These are phyloP conservation scores for Xenus cinereus DNA, from an alignment of 2,113 vertebrate genomes.

Conservation along the genomic window DNA sequence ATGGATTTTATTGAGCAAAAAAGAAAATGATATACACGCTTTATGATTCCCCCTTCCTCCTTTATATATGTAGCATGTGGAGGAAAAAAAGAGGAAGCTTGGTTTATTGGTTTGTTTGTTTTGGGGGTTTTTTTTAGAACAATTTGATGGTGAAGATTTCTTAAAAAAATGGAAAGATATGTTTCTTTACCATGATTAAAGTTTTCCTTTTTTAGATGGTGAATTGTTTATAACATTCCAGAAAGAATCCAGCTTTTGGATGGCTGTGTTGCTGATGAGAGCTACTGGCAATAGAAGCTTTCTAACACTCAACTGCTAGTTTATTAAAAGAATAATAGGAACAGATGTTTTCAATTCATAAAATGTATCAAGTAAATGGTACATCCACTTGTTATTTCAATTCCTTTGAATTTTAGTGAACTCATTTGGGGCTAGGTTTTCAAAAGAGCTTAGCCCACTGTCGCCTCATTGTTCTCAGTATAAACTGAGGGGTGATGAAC, in stretches of 20 bases:
- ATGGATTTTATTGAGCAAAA: background rate
- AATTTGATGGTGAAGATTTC: background rate
- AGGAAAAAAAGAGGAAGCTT: background rate
- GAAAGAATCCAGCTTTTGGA: background rate
- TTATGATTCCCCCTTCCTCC: background rate
- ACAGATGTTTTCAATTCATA: slow-evolving; percentile 60
- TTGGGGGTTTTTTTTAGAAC: background rate
- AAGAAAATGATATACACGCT: rapidly evolving
- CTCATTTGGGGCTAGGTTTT: slow-evolving; percentile 39
- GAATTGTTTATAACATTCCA: background rate
- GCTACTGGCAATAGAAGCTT: slow-evolving; percentile 11
- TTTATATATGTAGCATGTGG: background rate
- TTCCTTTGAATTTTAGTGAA: slow-evolving; percentile 54
- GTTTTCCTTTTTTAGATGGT: background rate
- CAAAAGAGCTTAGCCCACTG: slow-evolving; percentile 24
- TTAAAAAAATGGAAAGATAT: background rate
- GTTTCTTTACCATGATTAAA: background rate
- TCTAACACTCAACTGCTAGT: background rate
- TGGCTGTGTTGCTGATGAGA: background rate
- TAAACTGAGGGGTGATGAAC: slow-evolving; percentile 8
- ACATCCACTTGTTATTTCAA: slow-evolving; percentile 53
- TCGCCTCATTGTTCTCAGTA: background rate
- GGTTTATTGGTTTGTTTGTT: background rate
- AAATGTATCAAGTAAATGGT: slow-evolving; percentile 22
- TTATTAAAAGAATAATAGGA: slow-evolving; percentile 57